phyloP scores from a whole-genome alignment of 2,888 invertebrate genomes.

The Drosophila algonquin region DNA sequence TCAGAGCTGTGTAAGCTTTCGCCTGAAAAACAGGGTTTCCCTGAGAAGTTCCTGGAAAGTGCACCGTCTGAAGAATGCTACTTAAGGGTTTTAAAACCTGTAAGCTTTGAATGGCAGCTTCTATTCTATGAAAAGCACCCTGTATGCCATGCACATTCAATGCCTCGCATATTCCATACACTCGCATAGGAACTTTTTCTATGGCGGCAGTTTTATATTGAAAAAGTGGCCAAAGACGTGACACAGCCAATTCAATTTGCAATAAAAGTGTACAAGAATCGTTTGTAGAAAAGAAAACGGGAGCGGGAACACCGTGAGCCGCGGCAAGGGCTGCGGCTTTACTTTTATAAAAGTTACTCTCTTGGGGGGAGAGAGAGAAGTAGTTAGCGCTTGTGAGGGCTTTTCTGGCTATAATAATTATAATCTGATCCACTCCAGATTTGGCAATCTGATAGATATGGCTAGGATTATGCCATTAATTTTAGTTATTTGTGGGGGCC shows the following conservation, averaged over 20 bases:
- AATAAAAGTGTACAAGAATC: slow-evolving; percentile 57
- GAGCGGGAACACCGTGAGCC: too few relatives aligned
- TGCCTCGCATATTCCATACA: neutral
- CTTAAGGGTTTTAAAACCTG: neutral
- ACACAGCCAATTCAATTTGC: slow-evolving; percentile 73
- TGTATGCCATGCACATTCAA: slow-evolving; percentile 1
- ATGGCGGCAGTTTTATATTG: slow-evolving; percentile 58
- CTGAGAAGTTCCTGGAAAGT: neutral
- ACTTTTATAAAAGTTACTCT: too few relatives aligned
- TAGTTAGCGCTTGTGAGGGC: too few relatives aligned
- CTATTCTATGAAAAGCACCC: slow-evolving; percentile 11
- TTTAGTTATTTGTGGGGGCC: too few relatives aligned
- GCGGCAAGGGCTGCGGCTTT: too few relatives aligned
- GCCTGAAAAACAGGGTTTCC: slow-evolving; percentile 25
- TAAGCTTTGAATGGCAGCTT: neutral
- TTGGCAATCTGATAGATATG: too few relatives aligned
- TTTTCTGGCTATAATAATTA: too few relatives aligned
- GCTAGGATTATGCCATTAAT: too few relatives aligned
- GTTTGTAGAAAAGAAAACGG: slow-evolving; percentile 1
- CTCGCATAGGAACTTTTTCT: slow-evolving; percentile 14
- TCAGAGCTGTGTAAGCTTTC: slow-evolving; percentile 47
- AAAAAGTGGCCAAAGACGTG: slow-evolving; percentile 68
- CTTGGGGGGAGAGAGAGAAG: too few relatives aligned
- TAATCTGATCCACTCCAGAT: too few relatives aligned
- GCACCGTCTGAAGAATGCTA: too few relatives aligned